Base-by-base conservation (phyloP, 1,140 invertebrate genomes). In the Scaptomyza hsui region DNA sequence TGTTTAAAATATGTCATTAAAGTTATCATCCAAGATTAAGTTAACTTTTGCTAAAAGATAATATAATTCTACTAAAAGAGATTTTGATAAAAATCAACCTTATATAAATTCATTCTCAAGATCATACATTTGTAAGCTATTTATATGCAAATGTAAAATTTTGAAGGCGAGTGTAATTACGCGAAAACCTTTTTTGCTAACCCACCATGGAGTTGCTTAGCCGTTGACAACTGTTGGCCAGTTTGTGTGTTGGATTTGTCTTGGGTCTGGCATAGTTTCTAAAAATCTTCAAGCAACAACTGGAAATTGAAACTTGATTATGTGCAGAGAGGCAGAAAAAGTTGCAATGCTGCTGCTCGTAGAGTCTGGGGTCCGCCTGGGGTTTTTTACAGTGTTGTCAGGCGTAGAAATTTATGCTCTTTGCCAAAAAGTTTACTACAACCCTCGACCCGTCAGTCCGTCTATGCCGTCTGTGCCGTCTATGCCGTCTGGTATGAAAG, bases 261-360 rank as follows among this genome's bases (percentile, higher is more conserved):
- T 29, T 29, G 29, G n/a, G 60, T 49, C 64, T 73, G 62, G 62
- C 79, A 83, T 82, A 82, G 79, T 82, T 82, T 72, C 52, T 39
- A 61, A 61, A 80, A 82, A 72, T 78, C 21, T 68, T 64, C 47
- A 70, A 41, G 80, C 72, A 83, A 72, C 75, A 85, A 83, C 80
- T 83, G 76, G 29, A 85, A 85, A 85, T 85, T 85, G 81, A 85
- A 86, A 86, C 81, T 85, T 85, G 81, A 85, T 85, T 85, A 85
- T 85, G 81, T 85, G 81, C 81, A 79, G 81, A 85, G 67, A 63
- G 72, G 72, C 80, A 69, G 75, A 83, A 78, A 82, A 82, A 83
- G 77, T 59, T 64, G 62, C 45, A 71, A 39, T 65, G 45, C 53
- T 56, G 18, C 6, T 29, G 13, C 10, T 16, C n/a, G 7, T 15